Conservation (phyloP, 2,113 vertebrate species). For the Tachysurus vachellii region DNA sequence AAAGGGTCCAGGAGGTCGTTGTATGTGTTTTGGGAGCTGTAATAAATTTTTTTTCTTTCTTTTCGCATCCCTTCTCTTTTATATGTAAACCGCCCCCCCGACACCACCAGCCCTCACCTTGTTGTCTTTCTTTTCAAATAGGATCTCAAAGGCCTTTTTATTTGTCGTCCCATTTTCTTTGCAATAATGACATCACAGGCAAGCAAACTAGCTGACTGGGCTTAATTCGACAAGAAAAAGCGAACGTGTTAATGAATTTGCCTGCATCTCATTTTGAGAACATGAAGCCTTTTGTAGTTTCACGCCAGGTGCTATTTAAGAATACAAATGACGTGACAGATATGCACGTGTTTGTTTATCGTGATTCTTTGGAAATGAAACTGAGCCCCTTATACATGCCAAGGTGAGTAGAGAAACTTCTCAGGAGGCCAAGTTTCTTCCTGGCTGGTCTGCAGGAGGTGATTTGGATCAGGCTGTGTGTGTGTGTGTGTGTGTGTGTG, state of each 20-base stretch:
- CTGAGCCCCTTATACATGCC: slow-evolving; percentile 53
- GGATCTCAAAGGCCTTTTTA: slow-evolving; percentile 71
- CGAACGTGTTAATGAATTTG: slow-evolving; percentile 62
- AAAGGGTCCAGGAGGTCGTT: slow-evolving; percentile 93
- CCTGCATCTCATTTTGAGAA: slow-evolving; percentile 63
- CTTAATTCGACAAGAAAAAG: slow-evolving; percentile 65
- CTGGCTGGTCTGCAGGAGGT: slow-evolving; percentile 54
- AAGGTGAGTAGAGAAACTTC: slow-evolving; percentile 61
- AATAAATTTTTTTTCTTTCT: slow-evolving; percentile 71
- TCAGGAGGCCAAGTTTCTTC: slow-evolving; percentile 23
- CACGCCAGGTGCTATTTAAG: slow-evolving; percentile 61
- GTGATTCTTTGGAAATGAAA: slow-evolving; percentile 8
- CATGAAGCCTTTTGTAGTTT: slow-evolving; percentile 55
- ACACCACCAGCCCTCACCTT: slow-evolving; percentile 57
- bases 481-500: neutral
- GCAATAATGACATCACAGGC: slow-evolving; percentile 70
- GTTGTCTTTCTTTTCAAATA: slow-evolving; percentile 65
- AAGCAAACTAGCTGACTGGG: slow-evolving; percentile 60
- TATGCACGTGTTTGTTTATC: slow-evolving; percentile 65
- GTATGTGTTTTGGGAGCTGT: slow-evolving; percentile 85
- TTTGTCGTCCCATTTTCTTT: slow-evolving; percentile 64
- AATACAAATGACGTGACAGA: slow-evolving; percentile 55
- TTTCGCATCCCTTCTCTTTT: slow-evolving; percentile 72
- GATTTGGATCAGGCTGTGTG: neutral
- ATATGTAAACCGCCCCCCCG: slow-evolving; percentile 71